phyloP scores from a whole-genome alignment of 2,113 vertebrate genomes.

The Xiphias gladius region DNA sequence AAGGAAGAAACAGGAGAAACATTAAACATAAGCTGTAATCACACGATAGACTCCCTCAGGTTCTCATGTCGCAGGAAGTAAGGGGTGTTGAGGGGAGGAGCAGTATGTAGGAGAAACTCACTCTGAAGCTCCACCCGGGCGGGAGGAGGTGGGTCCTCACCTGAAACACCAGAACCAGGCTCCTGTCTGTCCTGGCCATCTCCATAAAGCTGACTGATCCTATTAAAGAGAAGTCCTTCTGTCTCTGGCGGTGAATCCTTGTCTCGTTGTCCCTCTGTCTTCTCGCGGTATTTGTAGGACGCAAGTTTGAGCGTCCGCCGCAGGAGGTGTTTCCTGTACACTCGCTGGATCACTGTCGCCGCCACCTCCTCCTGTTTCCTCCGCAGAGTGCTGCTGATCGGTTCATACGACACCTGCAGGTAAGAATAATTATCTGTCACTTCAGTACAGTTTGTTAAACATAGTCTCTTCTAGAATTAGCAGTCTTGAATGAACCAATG shows the following conservation, averaged over 20 bases:
- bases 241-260: constrained; percentile 73
- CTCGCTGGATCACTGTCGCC: constrained; percentile 91
- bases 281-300: constrained; percentile 87
- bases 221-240: constrained; percentile 85
- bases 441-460: no score
- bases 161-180: neutral
- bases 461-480: no score
- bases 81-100: constrained; percentile 52
- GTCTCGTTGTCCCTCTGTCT: neutral
- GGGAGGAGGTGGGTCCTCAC: neutral
- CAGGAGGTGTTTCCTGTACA: constrained; percentile 90
- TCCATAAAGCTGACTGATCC: constrained; percentile 84
- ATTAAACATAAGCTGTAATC: constrained; percentile 37
- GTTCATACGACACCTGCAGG: constrained; percentile 86
- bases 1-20: neutral
- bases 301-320: constrained; percentile 87
- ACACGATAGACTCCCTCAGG: constrained; percentile 89
- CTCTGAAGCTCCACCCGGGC: constrained; percentile 67
- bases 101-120: constrained; percentile 73
- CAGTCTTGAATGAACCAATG: no score
- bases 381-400: constrained; percentile 94
- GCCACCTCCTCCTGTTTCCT: constrained; percentile 95
- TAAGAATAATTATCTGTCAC: neutral
- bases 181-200: neutral
- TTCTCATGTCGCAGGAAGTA: constrained; percentile 40